These are phyloP conservation scores for Rhincodon typus DNA, from an alignment of 2,797 vertebrate species.

Conservation along the genomic window DNA sequence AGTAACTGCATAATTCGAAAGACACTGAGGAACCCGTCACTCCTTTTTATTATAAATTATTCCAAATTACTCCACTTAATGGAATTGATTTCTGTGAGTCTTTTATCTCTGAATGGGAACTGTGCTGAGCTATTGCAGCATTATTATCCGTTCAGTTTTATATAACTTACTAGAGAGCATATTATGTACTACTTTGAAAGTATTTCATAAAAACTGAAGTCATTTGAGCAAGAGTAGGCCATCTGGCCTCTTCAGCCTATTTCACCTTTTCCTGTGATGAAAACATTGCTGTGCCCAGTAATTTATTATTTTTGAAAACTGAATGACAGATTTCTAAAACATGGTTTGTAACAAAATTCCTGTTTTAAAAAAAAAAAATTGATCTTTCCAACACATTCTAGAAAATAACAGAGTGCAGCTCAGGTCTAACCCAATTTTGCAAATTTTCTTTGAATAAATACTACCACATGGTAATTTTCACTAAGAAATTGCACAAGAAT, in stretches of 20 bases:
- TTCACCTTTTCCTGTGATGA: not conserved
- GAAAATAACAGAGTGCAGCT: not conserved
- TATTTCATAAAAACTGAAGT: not conserved
- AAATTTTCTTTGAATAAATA: not conserved
- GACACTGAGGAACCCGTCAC: not conserved
- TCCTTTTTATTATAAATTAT: not conserved
- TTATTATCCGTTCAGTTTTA: not conserved
- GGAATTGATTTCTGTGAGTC: not conserved
- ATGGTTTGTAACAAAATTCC: not conserved
- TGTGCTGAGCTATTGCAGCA: not conserved
- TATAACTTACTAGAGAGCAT: no score
- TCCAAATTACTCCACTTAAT: not conserved
- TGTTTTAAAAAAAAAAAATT: not conserved
- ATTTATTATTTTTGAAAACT: not conserved
- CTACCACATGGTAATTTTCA: not conserved
- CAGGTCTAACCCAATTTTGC: not conserved
- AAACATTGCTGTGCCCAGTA: not conserved
- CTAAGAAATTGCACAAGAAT: not conserved
- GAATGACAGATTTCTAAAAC: not conserved
- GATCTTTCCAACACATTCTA: not conserved
- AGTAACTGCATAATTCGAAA: not conserved
- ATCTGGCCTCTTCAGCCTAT: not conserved
- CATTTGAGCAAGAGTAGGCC: not conserved
- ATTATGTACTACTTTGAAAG: not conserved
- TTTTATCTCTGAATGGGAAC: not conserved